Percentiles rank a stretch among this genome's conserved stretches.
phyloP scores from a whole-genome alignment of 2,888 invertebrate species.

The Drosophila dives region DNA sequence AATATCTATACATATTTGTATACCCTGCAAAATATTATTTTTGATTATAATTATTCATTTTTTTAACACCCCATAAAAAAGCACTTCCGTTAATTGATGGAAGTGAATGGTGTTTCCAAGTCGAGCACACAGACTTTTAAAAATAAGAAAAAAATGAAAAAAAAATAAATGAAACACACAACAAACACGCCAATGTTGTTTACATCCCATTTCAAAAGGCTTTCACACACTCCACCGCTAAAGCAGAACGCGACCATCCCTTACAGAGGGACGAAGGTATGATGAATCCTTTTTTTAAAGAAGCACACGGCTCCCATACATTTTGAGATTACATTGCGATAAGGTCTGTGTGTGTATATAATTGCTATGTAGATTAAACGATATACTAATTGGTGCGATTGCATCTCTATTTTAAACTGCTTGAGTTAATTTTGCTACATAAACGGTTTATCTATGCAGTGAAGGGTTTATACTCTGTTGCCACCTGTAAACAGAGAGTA shows the following conservation, averaged over 20 bases:
- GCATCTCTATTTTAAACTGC: constrained; percentile 17
- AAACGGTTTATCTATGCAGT: constrained; percentile 47
- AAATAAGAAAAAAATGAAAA: constrained; percentile 7
- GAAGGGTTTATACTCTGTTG: constrained; percentile 21
- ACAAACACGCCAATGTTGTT: constrained; percentile 39
- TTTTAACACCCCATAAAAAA: background rate
- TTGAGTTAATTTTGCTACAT: constrained; percentile 42
- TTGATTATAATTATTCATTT: background rate
- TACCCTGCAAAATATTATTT: background rate
- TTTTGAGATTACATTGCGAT: constrained; percentile 39
- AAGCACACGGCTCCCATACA: constrained; percentile 7
- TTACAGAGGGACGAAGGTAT: constrained; percentile 1
- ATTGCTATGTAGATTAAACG: constrained; percentile 28
- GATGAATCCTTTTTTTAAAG: constrained; percentile 12
- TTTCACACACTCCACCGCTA: constrained; percentile 1
- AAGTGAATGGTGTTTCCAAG: constrained; percentile 2
- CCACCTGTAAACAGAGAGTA: background rate
- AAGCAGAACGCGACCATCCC: constrained; percentile 15
- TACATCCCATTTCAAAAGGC: constrained; percentile 44
- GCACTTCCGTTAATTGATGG: background rate
- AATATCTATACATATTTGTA: background rate
- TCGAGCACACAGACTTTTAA: constrained; percentile 20
- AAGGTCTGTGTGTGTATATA: constrained; percentile 24
- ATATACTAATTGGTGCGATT: constrained; percentile 29
- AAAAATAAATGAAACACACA: constrained; percentile 23